A percentile compares a stretch with the other conserved stretches of the same genome.
phyloP scores from a whole-genome alignment of 1,140 invertebrate genomes.

The Battus philenor region DNA sequence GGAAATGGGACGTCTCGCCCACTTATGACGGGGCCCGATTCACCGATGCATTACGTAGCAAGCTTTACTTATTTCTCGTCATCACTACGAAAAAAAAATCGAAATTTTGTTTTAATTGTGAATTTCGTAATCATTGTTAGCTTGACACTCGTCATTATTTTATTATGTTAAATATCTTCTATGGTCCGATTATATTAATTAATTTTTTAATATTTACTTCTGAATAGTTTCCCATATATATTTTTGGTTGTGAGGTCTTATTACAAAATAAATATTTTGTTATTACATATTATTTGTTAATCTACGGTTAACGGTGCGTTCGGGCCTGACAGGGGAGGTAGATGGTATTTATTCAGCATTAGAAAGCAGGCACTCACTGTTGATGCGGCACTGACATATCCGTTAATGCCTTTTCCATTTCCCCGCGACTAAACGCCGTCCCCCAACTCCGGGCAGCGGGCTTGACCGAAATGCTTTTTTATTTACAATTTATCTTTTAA shows the following conservation, averaged over 20 bases:
- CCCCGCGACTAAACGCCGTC: slow-evolving; percentile 43
- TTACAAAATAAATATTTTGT: too few species aligned
- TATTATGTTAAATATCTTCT: too few species aligned
- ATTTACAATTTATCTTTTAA: too few species aligned
- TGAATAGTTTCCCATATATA: too few species aligned
- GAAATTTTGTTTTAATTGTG: too few species aligned
- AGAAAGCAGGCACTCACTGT: slow-evolving; percentile 67
- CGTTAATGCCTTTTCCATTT: slow-evolving; percentile 77
- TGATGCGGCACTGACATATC: slow-evolving; percentile 69
- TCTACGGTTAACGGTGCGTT: slow-evolving; percentile 25
- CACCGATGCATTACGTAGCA: slow-evolving; percentile 14
- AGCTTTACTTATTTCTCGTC: too few species aligned
- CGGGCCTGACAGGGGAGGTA: slow-evolving; percentile 43
- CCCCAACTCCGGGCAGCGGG: slow-evolving; percentile 35
- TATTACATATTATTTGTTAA: slow-evolving; percentile 3
- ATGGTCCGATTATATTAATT: too few species aligned
- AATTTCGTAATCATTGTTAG: too few species aligned
- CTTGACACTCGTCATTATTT: too few species aligned
- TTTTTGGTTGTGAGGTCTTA: too few species aligned
- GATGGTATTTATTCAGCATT: slow-evolving; percentile 69
- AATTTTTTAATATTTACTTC: too few species aligned
- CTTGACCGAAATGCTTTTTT: slow-evolving; percentile 52
- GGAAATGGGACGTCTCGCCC: slow-evolving; percentile 59
- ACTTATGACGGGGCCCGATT: slow-evolving; percentile 43
- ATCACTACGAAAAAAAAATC: too few species aligned